Base-by-base conservation (phyloP, 2,797 vertebrate species). In the Neosilurus mollespiculum region DNA sequence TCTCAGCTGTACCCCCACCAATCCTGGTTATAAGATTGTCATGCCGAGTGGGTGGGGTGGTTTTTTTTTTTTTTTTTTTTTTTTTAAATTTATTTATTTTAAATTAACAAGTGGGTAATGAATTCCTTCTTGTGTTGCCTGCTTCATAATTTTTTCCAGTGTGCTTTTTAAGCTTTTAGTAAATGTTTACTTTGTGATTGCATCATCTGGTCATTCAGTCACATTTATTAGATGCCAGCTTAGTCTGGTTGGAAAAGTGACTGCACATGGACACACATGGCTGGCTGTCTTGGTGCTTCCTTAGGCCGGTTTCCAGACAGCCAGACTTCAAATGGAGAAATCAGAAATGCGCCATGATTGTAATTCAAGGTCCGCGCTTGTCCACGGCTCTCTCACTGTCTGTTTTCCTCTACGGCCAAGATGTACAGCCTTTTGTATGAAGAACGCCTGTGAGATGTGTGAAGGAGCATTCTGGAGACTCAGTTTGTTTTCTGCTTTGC, bases 211-310 rank as follows among this genome's bases (percentile, higher is more conserved):
- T 81, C 78, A 87, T 82, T 81, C 18, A 56, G 62, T 83, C 65
- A 77, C 64, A 67, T 75, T 78, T 65, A 75, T 83, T 18, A 77
- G 85, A 83, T 69, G 81, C 89, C 89, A 89, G 90, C 84, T 87
- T 84, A 76, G 86, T 70, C 16, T 84, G 80, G 81, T 85, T 91
- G 59, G 86, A 90, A 89, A 91, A 90, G 92, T 92, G 91, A 90
- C 92, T 90, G 84, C 79, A 83, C 85, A 87, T 84, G 78, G 88
- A 81, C 83, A 87, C 79, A 78, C 58, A 85, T 88, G 88, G 87
- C 49, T 82, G 88, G 30, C 30, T 30, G 30, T 90, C 84, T 83
- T 77, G 81, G 83, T 20, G 83, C 89, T 91, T 72, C n/a, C 56
- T 82, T 12, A 20, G 66, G 61, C 24, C 56, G 87, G 89, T 92